Evolutionary conservation across 2,888 invertebrate genomes (phyloP), one percentile per base, ranked within the genome.

Genomic region (Drosophila rubida): DNA sequence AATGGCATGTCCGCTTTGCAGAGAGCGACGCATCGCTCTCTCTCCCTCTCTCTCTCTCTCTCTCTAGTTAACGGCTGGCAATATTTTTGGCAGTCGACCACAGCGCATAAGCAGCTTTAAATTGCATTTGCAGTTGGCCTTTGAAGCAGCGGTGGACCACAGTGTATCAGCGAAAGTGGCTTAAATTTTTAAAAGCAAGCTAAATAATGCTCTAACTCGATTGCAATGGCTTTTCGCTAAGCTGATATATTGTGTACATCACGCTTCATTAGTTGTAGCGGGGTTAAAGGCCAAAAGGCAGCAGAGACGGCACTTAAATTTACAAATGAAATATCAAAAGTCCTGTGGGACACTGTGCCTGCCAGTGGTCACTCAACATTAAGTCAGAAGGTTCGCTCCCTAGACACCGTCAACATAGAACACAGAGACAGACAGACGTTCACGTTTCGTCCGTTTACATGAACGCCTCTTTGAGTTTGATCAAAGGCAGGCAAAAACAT

Each of bases 401-500:
- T 1, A 39, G 46, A 37, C 16, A 32, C 35, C 46, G 16, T 14
- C 39, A 55, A 11, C 7, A 19, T 9, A 39, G 11, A 53, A 19
- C 13, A 23, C 25, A 44, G 8, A 37, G n/a, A n/a, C n/a, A n/a
- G n/a, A 16, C 22, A 45, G 19, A 54, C 35, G 11, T 27, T 8
- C 39, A 51, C 51, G 50, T 25, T 25, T 23, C 27, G n/a, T 1
- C 23, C 44, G 41, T 44, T 66, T 45, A 68, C 57, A 60, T 68
- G 69, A 57, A 19, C 53, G 62, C 58, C 49, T 49, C 42, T 58
- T 67, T 63, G 46, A 44, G 54, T 68, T 68, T 88, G 86, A 85
- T 83, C 86, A 88, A 85, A 82, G 83, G 54, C 69, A 86, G 66
- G 30, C 48, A 60, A 69, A 64, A 70, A 66, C 71, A 79, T 86